Evolutionary conservation across 2,797 vertebrate species (phyloP).

Genomic region (Cyprinella venusta): DNA sequence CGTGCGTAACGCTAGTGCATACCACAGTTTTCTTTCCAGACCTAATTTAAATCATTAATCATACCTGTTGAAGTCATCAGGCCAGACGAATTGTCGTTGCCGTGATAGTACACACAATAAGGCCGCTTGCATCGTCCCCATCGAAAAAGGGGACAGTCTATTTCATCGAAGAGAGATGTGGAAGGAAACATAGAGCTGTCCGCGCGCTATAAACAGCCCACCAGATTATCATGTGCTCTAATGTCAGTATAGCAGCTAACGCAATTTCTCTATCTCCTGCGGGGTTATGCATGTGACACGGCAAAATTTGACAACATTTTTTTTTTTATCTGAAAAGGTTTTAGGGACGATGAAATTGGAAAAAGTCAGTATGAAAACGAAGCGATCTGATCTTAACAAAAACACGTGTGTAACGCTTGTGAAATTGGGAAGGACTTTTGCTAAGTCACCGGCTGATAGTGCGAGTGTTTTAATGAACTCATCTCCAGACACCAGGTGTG

Average conservation of each 20-base stretch:
- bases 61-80: conserved; percentile 23
- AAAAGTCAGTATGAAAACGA: background rate
- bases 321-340: background rate
- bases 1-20: too few species aligned
- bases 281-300: background rate
- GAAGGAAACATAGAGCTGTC: conserved; percentile 75
- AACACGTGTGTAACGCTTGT: background rate
- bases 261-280: background rate
- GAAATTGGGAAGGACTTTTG: background rate
- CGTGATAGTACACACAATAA: conserved; percentile 78
- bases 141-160: conserved; percentile 67
- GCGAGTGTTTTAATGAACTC: conserved; percentile 12
- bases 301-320: background rate
- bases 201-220: background rate
- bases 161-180: conserved; percentile 68
- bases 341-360: background rate
- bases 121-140: conserved; percentile 72
- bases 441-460: background rate
- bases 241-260: background rate
- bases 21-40: too few species aligned
- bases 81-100: conserved; percentile 22
- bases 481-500: conserved; percentile 17
- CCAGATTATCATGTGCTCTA: conserved; percentile 25
- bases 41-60: background rate
- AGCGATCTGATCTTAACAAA: background rate